These are phyloP conservation scores for Phymastichus coffea DNA, from an alignment of 1,140 invertebrate genomes.

Conservation along the genomic window DNA sequence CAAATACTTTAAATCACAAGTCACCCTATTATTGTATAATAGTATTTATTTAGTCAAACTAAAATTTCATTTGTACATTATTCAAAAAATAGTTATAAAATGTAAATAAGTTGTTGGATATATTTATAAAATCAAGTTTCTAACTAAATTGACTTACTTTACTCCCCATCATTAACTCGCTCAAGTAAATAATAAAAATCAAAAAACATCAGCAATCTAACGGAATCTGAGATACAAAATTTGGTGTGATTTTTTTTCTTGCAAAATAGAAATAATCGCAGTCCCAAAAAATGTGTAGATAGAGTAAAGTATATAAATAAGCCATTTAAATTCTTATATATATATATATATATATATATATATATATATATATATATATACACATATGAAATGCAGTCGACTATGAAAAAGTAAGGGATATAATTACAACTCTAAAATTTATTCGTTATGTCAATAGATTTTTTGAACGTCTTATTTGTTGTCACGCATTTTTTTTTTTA, in stretches of 20 bases:
- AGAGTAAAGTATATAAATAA: too few species aligned
- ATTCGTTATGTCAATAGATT: neutral
- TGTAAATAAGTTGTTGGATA: constrained; percentile 23
- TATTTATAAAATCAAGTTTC: constrained; percentile 23
- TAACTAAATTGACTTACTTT: neutral
- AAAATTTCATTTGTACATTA: constrained; percentile 10
- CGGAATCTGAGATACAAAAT: too few species aligned
- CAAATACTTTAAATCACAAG: too few species aligned
- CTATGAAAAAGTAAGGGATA: neutral
- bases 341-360: too few species aligned
- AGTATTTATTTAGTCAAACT: constrained; percentile 21
- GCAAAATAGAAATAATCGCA: too few species aligned
- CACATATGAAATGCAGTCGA: constrained; percentile 21
- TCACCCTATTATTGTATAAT: too few species aligned
- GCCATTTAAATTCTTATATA: too few species aligned
- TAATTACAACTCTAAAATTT: neutral
- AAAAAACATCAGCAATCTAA: neutral
- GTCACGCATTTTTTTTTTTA: constrained; percentile 4
- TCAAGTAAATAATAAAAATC: constrained; percentile 5
- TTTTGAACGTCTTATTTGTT: neutral
- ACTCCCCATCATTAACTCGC: neutral
- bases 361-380: too few species aligned
- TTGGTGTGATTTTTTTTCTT: too few species aligned
- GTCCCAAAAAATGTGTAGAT: too few species aligned
- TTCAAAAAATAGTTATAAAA: neutral